Percentiles rank a stretch among this genome's conserved stretches.
These are phyloP conservation scores for Argyresthia albistria DNA, from an alignment of 2,888 invertebrate species.

Conservation along the genomic window DNA sequence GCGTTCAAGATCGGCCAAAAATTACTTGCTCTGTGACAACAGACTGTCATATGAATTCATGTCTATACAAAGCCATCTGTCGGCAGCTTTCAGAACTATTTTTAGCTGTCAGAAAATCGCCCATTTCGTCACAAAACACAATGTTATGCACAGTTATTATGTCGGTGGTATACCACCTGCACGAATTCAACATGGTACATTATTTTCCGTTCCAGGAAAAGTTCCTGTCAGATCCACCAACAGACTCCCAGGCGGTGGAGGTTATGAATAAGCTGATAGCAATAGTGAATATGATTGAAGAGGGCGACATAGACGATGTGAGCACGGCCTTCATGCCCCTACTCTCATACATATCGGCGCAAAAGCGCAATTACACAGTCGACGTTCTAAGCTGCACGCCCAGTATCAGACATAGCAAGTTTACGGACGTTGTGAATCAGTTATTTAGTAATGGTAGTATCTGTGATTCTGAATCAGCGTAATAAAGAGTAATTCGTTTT, in stretches of 20 bases:
- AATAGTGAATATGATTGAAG: constrained; percentile 23
- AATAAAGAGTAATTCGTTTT: neutral
- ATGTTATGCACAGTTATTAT: too few relatives aligned
- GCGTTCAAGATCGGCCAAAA: too few relatives aligned
- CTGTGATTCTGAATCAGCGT: neutral
- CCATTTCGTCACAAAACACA: too few relatives aligned
- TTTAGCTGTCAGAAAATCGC: too few relatives aligned
- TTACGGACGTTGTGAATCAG: constrained; percentile 22
- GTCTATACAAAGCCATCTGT: too few relatives aligned
- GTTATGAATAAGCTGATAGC: constrained; percentile 28
- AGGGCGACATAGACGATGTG: constrained; percentile 29
- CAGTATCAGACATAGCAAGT: constrained; percentile 23
- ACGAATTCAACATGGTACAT: too few relatives aligned
- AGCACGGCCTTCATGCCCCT: constrained; percentile 32
- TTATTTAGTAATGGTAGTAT: constrained; percentile 11
- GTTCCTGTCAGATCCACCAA: constrained; percentile 36
- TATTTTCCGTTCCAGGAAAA: constrained; percentile 40
- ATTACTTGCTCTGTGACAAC: too few relatives aligned
- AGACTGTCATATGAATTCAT: too few relatives aligned
- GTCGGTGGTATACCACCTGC: too few relatives aligned
- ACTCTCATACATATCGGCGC: constrained; percentile 38
- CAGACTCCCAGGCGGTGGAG: constrained; percentile 27
- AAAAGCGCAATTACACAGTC: constrained; percentile 23
- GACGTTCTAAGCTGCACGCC: constrained; percentile 19
- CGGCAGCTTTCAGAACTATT: too few relatives aligned